Base-by-base conservation (phyloP, 2,888 invertebrate species). In the Nomada ruficornis region DNA sequence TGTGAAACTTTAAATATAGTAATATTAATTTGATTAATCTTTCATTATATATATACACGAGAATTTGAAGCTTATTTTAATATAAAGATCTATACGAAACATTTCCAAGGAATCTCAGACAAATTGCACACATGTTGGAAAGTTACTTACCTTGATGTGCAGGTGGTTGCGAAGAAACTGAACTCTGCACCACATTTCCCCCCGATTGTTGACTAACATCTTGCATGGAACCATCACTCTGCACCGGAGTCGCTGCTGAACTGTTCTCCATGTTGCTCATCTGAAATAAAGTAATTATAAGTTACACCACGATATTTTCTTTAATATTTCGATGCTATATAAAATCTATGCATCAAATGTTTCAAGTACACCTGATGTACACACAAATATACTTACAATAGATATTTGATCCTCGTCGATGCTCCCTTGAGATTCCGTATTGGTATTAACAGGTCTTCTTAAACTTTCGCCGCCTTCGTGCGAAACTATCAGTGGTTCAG, bases 211-310 rank as follows among this genome's bases (percentile, higher is more conserved):
- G 93, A 84, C 89, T 91, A 18, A 92, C 90, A 77, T 93, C 92
- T 80, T 93, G 93, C 82, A 93, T 89, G 23, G 93, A 91, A 60
- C 90, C 91, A 72, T 93, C 93, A 75, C 90, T 92, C 80, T 92
- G 93, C 18, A 91, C 92, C 18, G 92, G 91, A 47, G 92, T 92
- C 64, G 91, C 87, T 18, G 92, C 87, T 18, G 93, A 90, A 87
- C 91, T 92, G 69, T 91, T 93, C 76, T 93, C 93, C 92, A 93
- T 93, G 76, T 93, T 93, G 78, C 93, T 93, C 92, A 93, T 93
- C 93, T 93, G 54, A 69, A 88, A 75, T 26, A 44, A 23, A 57
- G 36, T 36, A 36, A 36, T 36, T 36, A 36, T 36, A 36, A 36
- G 7, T 26, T 42, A 18, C 15, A 26, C 13, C 5, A 7, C 20